phyloP scores from a whole-genome alignment of 2,113 vertebrate genomes.

The Stegostoma tigrinum region DNA sequence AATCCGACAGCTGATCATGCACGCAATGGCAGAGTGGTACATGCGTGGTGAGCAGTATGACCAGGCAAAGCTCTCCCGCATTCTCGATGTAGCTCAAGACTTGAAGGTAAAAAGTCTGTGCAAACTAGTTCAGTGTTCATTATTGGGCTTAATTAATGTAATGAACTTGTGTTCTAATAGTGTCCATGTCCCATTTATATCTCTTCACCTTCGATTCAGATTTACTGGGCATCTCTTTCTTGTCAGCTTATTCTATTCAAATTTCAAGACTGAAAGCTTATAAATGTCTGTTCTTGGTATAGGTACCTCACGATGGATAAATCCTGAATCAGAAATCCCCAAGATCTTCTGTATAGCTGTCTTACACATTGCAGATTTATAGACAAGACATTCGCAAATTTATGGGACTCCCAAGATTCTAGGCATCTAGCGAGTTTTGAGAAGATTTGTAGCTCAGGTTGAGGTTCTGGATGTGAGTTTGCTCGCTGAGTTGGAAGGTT shows the following conservation, averaged over 20 bases:
- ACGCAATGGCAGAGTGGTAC: conserved; percentile 99
- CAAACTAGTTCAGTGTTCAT: neutral
- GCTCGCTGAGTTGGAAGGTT: no score
- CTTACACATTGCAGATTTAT: neutral
- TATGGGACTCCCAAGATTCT: neutral
- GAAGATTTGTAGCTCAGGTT: no score
- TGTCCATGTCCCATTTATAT: neutral
- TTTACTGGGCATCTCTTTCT: neutral
- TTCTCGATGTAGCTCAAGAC: conserved; percentile 97
- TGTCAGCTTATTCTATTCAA: neutral
- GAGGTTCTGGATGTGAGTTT: no score
- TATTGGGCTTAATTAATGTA: neutral
- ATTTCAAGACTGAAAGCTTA: neutral
- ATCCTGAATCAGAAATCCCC: neutral
- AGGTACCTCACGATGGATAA: neutral
- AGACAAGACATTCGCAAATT: neutral
- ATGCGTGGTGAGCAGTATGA: conserved; percentile 98
- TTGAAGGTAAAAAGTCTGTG: conserved; percentile 73
- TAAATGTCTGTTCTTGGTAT: neutral
- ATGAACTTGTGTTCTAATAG: neutral
- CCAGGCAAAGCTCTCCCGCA: conserved; percentile 92
- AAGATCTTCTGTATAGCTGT: neutral
- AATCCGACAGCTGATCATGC: conserved; percentile 98
- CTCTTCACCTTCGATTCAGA: neutral
- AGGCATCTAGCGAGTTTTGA: no score